A percentile compares a stretch with the other conserved stretches of the same genome.
Conservation (phyloP, 1,140 invertebrate genomes). For the Heliconius nattereri region DNA sequence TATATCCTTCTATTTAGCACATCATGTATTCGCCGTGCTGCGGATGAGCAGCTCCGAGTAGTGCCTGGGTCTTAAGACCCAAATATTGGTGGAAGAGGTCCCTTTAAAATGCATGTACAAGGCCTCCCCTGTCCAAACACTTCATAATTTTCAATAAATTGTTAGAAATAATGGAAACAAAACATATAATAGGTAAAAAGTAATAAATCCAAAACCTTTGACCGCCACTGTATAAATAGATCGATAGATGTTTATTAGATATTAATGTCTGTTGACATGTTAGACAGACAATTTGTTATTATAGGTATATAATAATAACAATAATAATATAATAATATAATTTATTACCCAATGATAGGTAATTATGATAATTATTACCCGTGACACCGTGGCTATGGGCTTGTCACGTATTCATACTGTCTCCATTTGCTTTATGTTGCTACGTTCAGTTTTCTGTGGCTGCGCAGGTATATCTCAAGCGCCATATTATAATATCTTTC, state of each 20-base stretch:
- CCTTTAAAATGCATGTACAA: no score
- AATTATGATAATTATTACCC: not conserved
- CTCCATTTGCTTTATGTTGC: not conserved
- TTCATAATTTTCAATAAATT: no score
- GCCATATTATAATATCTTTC: no score
- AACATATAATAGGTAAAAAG: not conserved
- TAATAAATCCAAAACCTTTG: not conserved
- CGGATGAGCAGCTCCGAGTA: no score
- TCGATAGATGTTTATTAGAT: not conserved
- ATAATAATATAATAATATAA: constrained; percentile 11
- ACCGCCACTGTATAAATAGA: not conserved
- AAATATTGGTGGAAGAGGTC: no score
- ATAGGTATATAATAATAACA: not conserved
- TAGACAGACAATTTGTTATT: not conserved
- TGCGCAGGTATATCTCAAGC: no score
- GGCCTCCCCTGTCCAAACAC: no score
- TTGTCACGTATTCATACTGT: not conserved
- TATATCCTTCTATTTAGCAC: no score
- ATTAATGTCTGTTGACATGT: not conserved
- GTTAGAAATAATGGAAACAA: not conserved
- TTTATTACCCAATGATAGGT: constrained; percentile 2
- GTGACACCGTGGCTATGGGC: not conserved
- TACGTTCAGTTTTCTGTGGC: not conserved
- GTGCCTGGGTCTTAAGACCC: no score
- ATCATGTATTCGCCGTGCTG: no score